phyloP scores from a whole-genome alignment of 1,140 invertebrate genomes.

The Diorhabda carinulata region DNA sequence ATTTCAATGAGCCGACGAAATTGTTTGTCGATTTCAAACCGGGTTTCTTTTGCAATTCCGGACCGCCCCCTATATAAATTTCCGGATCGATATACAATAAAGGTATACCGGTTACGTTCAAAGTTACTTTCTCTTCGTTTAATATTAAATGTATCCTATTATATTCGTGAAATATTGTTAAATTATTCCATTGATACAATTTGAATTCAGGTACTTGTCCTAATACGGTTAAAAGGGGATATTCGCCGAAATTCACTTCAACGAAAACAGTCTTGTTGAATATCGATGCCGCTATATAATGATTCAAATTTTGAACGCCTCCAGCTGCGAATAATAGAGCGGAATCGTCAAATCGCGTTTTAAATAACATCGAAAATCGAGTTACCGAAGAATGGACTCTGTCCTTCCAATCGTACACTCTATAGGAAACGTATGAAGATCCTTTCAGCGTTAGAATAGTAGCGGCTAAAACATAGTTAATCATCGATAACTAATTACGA shows the following conservation, averaged over 20 bases:
- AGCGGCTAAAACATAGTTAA: constrained; percentile 60
- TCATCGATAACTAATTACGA: not conserved
- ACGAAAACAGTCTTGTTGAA: constrained; percentile 73
- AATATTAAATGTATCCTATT: constrained; percentile 68
- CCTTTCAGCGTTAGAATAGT: constrained; percentile 82
- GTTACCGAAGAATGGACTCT: constrained; percentile 81
- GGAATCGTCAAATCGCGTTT: constrained; percentile 82
- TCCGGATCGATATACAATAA: constrained; percentile 89
- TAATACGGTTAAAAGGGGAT: constrained; percentile 63
- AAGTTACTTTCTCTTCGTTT: constrained; percentile 63
- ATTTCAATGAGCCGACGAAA: constrained; percentile 81
- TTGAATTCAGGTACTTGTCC: constrained; percentile 63
- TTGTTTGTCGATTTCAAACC: constrained; percentile 71
- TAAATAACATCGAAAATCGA: constrained; percentile 83
- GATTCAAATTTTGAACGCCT: constrained; percentile 70
- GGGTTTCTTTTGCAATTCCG: constrained; percentile 69
- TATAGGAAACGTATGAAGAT: constrained; percentile 87
- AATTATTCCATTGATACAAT: constrained; percentile 81
- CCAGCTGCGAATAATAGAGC: constrained; percentile 83
- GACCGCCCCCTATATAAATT: constrained; percentile 82
- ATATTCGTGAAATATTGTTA: constrained; percentile 79
- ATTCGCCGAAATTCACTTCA: constrained; percentile 79
- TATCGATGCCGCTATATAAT: constrained; percentile 80
- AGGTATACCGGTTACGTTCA: constrained; percentile 67
- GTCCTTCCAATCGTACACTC: constrained; percentile 90